Evolutionary conservation across 2,113 vertebrate genomes (phyloP).

Genomic region (Muscicapa adusta): DNA sequence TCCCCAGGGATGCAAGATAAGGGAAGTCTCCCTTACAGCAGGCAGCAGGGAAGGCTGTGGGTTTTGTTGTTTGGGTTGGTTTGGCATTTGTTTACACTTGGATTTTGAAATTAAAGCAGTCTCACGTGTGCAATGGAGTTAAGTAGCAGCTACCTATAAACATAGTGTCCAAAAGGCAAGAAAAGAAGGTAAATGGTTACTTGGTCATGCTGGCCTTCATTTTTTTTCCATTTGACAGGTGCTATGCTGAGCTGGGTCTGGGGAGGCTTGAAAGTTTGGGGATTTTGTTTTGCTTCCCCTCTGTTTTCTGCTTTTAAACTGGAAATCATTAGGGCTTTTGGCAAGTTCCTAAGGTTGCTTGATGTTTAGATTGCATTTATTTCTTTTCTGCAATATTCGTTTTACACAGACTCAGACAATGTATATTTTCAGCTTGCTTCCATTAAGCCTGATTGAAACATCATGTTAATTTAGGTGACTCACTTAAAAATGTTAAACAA

Average conservation of each 20-base stretch:
- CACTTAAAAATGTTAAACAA: neutral
- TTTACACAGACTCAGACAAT: neutral
- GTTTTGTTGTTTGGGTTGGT: accelerated
- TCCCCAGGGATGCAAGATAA: slow-evolving; percentile 16
- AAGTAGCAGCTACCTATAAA: neutral
- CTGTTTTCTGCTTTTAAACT: neutral
- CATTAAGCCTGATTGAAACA: neutral
- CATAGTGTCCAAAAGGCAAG: neutral
- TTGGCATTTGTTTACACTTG: neutral
- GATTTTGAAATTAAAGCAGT: neutral
- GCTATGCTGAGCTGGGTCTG: neutral
- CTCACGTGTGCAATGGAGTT: neutral
- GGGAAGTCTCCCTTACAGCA: neutral
- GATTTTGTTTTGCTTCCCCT: neutral
- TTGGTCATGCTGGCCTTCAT: neutral
- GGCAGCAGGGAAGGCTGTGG: neutral
- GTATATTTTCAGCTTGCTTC: neutral
- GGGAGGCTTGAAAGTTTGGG: neutral
- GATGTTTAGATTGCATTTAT: neutral
- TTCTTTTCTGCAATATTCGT: neutral
- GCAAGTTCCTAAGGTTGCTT: neutral
- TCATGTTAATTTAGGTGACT: neutral
- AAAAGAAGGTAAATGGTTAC: neutral
- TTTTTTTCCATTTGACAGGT: neutral
- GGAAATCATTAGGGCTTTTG: neutral